Evolutionary conservation across 2,113 vertebrate genomes (phyloP).

Genomic region (human): DNA sequence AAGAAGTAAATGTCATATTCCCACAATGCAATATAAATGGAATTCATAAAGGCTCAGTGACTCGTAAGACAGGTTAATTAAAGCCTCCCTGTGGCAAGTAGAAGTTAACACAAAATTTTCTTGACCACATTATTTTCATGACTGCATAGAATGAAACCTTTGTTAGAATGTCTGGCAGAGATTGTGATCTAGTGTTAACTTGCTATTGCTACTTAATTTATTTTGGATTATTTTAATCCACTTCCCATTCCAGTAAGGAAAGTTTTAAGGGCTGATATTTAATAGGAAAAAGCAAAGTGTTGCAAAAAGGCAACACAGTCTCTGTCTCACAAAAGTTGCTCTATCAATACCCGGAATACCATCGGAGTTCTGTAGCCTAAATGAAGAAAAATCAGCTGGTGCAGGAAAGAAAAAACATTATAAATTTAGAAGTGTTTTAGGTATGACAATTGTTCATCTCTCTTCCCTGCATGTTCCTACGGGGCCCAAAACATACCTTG

Average conservation of each 20-base stretch:
- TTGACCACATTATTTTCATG: conserved; percentile 54
- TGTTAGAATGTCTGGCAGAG: not conserved
- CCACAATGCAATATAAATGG: conserved; percentile 58
- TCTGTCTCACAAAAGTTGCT: not conserved
- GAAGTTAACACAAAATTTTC: conserved; percentile 52
- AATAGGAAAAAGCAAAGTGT: not conserved
- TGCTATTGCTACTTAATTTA: conserved; percentile 9
- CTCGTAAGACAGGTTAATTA: conserved; percentile 70
- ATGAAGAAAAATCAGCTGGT: not conserved
- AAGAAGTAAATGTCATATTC: conserved; percentile 71
- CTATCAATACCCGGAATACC: not conserved
- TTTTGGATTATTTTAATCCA: conserved; percentile 7
- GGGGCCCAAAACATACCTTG: not conserved
- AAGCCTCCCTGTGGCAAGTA: conserved; percentile 29
- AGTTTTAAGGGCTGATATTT: conserved; percentile 4
- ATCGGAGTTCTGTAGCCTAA: not conserved
- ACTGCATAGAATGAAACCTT: conserved; percentile 6
- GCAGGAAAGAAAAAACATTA: not conserved
- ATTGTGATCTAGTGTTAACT: not conserved
- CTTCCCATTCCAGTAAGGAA: not conserved
- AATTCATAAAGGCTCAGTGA: conserved; percentile 64
- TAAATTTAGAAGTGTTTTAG: not conserved
- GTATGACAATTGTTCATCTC: not conserved
- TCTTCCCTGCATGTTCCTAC: not conserved
- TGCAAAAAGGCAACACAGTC: not conserved